phyloP scores from a whole-genome alignment of 2,797 vertebrate genomes.

The Masticophis lateralis region DNA sequence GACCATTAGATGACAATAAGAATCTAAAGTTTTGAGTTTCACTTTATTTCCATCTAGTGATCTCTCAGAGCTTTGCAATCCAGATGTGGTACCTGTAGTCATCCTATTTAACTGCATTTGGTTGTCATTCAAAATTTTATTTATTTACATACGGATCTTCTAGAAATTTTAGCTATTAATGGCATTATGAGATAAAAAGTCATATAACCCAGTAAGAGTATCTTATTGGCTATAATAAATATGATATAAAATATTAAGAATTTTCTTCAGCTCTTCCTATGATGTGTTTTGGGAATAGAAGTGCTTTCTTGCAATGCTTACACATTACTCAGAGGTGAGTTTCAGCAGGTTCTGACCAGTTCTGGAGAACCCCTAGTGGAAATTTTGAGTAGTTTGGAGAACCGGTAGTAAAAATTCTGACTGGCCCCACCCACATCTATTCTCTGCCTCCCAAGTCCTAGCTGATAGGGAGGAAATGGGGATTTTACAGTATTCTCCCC shows the following conservation, averaged over 20 bases:
- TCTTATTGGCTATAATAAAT: not conserved
- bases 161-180: not conserved
- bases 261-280: not conserved
- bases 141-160: not conserved
- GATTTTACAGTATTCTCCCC: too few relatives aligned
- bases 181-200: not conserved
- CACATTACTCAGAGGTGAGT: not conserved
- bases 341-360: too few relatives aligned
- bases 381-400: too few relatives aligned
- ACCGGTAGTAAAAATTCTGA: too few relatives aligned
- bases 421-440: too few relatives aligned
- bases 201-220: constrained; percentile 8
- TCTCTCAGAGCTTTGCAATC: not conserved
- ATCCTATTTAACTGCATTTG: not conserved
- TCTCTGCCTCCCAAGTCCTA: too few relatives aligned
- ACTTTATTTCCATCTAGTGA: not conserved
- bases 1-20: not conserved
- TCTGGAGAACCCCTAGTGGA: too few relatives aligned
- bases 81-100: not conserved
- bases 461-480: too few relatives aligned
- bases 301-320: not conserved
- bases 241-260: not conserved
- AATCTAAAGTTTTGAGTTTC: not conserved
- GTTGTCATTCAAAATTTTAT: not conserved
- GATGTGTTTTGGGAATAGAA: not conserved